Conservation (phyloP, 2,113 vertebrate species). For the Megaleporinus macrocephalus region DNA sequence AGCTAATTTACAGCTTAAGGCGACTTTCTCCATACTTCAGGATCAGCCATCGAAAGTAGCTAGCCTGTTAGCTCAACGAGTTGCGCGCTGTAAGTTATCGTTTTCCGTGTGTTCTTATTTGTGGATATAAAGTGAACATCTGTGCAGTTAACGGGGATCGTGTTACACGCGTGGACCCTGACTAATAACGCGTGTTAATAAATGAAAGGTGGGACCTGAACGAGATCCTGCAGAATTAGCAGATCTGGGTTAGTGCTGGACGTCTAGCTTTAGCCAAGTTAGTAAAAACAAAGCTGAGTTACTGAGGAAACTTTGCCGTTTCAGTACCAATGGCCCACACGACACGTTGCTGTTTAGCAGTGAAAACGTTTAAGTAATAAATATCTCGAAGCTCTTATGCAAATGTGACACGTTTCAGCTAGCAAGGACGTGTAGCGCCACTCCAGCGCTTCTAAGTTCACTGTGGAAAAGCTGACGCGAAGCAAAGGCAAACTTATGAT, state of each 20-base stretch:
- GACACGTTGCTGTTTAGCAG: background rate
- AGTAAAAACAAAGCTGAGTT: background rate
- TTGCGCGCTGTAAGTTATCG: too few species aligned
- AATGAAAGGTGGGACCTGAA: background rate
- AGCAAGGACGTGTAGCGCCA: background rate
- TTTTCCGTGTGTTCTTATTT: background rate
- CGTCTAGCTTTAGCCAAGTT: background rate
- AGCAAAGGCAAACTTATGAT: background rate
- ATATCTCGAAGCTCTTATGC: background rate
- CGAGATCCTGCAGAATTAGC: background rate
- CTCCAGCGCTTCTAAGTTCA: background rate
- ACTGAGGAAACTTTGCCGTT: too few species aligned
- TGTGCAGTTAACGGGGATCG: background rate
- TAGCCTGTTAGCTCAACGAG: background rate
- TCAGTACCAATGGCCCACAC: too few species aligned
- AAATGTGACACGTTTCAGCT: background rate
- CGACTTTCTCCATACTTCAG: background rate
- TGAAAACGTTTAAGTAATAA: background rate
- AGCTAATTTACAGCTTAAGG: background rate
- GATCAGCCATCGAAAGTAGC: background rate
- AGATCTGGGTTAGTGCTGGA: background rate
- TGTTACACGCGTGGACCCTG: background rate
- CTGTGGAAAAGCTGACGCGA: background rate
- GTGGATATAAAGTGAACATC: background rate
- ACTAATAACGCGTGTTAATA: background rate